Evolutionary conservation across 2,113 vertebrate species (phyloP).

Genomic region (Rhinoderma darwinii): DNA sequence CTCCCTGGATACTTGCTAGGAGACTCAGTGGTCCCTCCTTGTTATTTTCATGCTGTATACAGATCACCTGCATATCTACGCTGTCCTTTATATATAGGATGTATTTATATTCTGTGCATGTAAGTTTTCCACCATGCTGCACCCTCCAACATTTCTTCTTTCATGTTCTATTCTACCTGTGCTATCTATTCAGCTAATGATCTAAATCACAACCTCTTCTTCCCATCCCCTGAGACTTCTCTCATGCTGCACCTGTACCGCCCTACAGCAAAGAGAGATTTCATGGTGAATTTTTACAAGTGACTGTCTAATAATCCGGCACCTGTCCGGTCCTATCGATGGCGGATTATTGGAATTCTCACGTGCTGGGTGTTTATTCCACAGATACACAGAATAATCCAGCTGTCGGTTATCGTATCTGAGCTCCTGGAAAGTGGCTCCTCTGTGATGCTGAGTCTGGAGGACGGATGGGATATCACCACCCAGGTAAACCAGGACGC

Average conservation of each 20-base stretch:
- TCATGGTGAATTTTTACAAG: too few species aligned
- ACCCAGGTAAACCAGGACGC: conserved; percentile 81
- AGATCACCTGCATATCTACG: too few species aligned
- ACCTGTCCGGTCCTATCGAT: background rate
- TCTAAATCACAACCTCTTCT: too few species aligned
- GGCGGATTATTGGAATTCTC: background rate
- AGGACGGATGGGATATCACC: conserved; percentile 98
- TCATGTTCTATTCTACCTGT: background rate
- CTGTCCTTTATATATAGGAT: too few species aligned
- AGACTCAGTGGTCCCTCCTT: too few species aligned
- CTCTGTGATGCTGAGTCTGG: conserved; percentile 92
- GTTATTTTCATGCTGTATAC: too few species aligned
- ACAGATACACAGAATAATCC: conserved; percentile 94
- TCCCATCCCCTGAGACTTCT: too few species aligned
- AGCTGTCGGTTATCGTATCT: conserved; percentile 86
- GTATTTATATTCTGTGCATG: background rate
- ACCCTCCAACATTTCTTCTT: background rate
- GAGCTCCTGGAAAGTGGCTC: conserved; percentile 94
- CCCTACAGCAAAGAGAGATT: too few species aligned
- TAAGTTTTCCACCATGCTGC: too few species aligned
- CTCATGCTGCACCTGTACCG: too few species aligned
- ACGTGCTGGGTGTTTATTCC: background rate
- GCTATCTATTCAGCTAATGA: background rate
- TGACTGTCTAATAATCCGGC: background rate
- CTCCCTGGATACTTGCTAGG: background rate